These are phyloP conservation scores for Steromphala cineraria DNA, from an alignment of 2,888 invertebrate species.

Conservation along the genomic window DNA sequence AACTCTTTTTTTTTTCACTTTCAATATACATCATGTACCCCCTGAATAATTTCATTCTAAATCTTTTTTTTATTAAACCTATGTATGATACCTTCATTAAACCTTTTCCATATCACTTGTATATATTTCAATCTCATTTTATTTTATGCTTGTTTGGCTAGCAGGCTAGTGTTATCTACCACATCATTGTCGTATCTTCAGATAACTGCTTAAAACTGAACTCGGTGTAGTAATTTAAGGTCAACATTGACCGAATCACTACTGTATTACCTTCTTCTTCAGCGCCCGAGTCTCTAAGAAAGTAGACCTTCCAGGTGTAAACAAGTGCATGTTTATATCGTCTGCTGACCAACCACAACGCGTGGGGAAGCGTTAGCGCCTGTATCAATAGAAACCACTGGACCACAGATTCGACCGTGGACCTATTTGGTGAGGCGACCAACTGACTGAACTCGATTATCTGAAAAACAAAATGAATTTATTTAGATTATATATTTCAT, in stretches of 20 bases:
- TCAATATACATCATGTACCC: too few species aligned
- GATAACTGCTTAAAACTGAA: neutral
- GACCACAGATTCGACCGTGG: slow-evolving; percentile 45
- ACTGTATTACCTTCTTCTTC: slow-evolving; percentile 56
- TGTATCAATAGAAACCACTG: slow-evolving; percentile 58
- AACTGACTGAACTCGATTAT: slow-evolving; percentile 59
- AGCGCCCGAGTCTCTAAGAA: slow-evolving; percentile 47
- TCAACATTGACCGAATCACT: slow-evolving; percentile 9
- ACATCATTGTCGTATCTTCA: neutral
- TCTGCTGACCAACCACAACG: slow-evolving; percentile 60
- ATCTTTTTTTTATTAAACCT: too few species aligned
- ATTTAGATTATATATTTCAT: too few species aligned
- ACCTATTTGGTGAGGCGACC: slow-evolving; percentile 42
- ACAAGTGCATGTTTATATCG: slow-evolving; percentile 62
- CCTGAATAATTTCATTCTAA: too few species aligned
- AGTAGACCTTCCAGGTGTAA: slow-evolving; percentile 59
- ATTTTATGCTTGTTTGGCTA: too few species aligned
- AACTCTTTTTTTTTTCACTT: too few species aligned
- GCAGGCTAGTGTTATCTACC: neutral
- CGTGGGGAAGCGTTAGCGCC: slow-evolving; percentile 56
- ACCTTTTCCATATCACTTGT: too few species aligned
- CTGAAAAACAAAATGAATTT: slow-evolving; percentile 42
- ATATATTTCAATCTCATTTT: too few species aligned
- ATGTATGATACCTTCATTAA: too few species aligned
- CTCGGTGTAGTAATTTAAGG: neutral